Conservation (phyloP, 2,113 vertebrate species). For the Dascyllus trimaculatus region DNA sequence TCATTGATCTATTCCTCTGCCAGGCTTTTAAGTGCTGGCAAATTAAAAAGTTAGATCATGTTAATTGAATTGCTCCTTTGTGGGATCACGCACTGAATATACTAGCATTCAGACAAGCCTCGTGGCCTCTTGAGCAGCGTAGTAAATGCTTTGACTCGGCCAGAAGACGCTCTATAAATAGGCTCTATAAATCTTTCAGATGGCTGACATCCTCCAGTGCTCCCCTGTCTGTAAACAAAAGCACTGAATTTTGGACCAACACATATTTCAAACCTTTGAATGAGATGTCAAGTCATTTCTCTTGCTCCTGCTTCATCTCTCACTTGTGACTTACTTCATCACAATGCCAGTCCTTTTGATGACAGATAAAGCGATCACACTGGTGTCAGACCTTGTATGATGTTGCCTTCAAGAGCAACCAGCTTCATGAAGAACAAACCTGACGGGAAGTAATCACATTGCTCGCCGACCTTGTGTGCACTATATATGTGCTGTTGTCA, state of each 20-base stretch:
- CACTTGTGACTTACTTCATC: constrained; percentile 45
- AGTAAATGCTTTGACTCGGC: constrained; percentile 51
- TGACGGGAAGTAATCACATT: constrained; percentile 25
- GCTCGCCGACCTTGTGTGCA: background rate
- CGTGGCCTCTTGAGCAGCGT: constrained; percentile 17
- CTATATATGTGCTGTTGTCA: constrained; percentile 28
- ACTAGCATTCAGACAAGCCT: constrained; percentile 15
- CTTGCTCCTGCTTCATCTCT: constrained; percentile 1
- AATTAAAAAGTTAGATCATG: constrained; percentile 34
- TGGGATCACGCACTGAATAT: constrained; percentile 28
- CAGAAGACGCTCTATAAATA: constrained; percentile 67
- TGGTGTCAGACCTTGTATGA: constrained; percentile 36
- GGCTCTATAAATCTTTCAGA: constrained; percentile 56
- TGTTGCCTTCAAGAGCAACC: constrained; percentile 11
- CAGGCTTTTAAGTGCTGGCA: constrained; percentile 42
- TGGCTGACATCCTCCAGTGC: constrained; percentile 38
- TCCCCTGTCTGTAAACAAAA: constrained; percentile 53
- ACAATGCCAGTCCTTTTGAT: constrained; percentile 11
- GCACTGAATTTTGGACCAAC: constrained; percentile 17
- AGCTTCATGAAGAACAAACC: constrained; percentile 30
- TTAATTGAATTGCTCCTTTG: constrained; percentile 61
- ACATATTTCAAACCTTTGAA: constrained; percentile 34
- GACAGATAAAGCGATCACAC: constrained; percentile 45
- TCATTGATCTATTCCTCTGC: constrained; percentile 21
- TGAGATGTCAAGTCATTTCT: constrained; percentile 16